Conservation (phyloP, 2,888 invertebrate genomes). For the Nemapogon koenigi region DNA sequence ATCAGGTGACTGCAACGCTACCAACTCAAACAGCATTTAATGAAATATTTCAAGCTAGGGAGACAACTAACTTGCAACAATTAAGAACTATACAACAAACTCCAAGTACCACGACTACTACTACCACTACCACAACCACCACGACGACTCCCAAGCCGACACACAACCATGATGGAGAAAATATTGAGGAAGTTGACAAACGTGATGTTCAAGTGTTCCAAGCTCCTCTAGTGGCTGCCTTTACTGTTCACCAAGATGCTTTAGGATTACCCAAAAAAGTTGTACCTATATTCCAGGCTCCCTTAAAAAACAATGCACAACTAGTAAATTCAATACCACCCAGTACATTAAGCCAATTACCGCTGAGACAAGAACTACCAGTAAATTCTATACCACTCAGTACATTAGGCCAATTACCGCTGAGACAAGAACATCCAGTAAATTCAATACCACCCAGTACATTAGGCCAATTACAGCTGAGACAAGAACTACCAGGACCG, state of each 20-base stretch:
- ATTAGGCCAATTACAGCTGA: slow-evolving; percentile 8
- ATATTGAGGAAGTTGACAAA: slow-evolving; percentile 71
- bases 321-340: slow-evolving; percentile 15
- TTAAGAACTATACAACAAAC: slow-evolving; percentile 41
- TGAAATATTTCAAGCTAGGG: slow-evolving; percentile 49
- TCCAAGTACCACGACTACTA: slow-evolving; percentile 36
- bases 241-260: slow-evolving; percentile 84
- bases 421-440: slow-evolving; percentile 11
- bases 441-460: too few species aligned
- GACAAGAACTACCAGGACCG: not conserved
- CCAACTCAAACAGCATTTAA: slow-evolving; percentile 43
- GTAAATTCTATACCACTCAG: slow-evolving; percentile 8
- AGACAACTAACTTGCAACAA: slow-evolving; percentile 40
- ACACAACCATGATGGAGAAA: slow-evolving; percentile 71
- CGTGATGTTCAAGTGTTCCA: slow-evolving; percentile 80
- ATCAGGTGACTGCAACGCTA: slow-evolving; percentile 38
- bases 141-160: slow-evolving; percentile 72
- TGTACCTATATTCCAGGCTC: slow-evolving; percentile 75
- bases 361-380: slow-evolving; percentile 7
- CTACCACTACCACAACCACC: slow-evolving; percentile 53
- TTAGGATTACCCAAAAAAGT: slow-evolving; percentile 80
- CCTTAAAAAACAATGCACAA: slow-evolving; percentile 27
- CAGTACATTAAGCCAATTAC: not conserved
- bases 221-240: slow-evolving; percentile 83
- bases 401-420: slow-evolving; percentile 12